Base-by-base conservation (phyloP, 1,140 invertebrate species). In the Plectrocnemia conspersa region DNA sequence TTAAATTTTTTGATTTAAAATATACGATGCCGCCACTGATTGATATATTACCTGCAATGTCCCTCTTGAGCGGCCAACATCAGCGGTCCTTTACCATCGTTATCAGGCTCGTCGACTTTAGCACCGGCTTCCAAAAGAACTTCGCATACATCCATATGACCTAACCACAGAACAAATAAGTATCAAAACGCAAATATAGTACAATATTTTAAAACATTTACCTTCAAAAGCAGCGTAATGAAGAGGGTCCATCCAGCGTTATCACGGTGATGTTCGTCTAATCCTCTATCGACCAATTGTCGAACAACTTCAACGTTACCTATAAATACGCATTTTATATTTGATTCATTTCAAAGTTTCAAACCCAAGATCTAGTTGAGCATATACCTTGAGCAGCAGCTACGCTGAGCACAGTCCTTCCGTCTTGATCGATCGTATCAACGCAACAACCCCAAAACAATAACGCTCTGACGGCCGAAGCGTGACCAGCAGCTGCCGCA, bases 161-260 rank as follows among this genome's bases (percentile, higher is more conserved):
- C 78, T 79, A 50, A 16, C 32, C 41, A 57, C n/a, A 24, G 23
- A 55, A 42, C 15, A 33, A 47, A 29, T 3, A 42, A 9, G 15
- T 7, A 38, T 38, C 7, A 23, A 23, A 23, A 23, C 25, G 13
- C 22, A 44, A 23, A 24, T 18, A 18, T 13, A 7, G 25, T 18
- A 42, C 15, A 38, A 38, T 38, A 9, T 13, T 35, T 44, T 11
- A 7, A 13, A 24, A 54, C 35, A 41, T 32, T 52, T 59, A 69
- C 91, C 92, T 74, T 97, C 93, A 65, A 94, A 94, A 16, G 93
- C 90, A 6, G 92, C 86, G 63, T 90, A 94, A 68, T 97, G 93
- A 23, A 97, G 68, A 2, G 93, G 92, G 92, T 94, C 92, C 91
- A 95, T 0, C 93, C 93, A 0, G 89, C 88, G 75, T 93, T 92